A percentile compares a stretch with the other conserved stretches of the same genome.
These are phyloP conservation scores for Acrossocheilus fasciatus DNA, from an alignment of 2,797 vertebrate species.

Conservation along the genomic window DNA sequence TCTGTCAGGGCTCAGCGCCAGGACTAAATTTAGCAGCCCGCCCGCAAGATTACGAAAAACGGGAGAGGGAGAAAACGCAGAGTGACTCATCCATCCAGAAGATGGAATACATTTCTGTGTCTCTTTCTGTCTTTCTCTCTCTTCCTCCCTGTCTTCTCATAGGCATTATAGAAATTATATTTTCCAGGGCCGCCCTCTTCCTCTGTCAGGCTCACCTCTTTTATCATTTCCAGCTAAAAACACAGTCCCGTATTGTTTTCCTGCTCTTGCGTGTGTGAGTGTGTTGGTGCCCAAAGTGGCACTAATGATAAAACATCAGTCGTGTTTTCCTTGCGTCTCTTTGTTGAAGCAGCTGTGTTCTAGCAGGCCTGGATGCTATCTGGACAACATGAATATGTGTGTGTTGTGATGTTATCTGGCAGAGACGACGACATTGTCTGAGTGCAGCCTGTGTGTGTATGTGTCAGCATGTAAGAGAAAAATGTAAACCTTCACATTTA, in stretches of 20 bases:
- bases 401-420: conserved; percentile 78
- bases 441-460: conserved; percentile 41
- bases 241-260: conserved; percentile 79
- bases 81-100: conserved; percentile 59
- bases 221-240: conserved; percentile 72
- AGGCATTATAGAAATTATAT: conserved; percentile 30
- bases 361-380: conserved; percentile 79
- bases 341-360: conserved; percentile 85
- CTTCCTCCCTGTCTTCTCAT: conserved; percentile 23
- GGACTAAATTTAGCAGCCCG: conserved; percentile 80
- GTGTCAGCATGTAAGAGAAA: conserved; percentile 42
- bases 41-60: conserved; percentile 72
- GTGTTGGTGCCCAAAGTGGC: conserved; percentile 71
- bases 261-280: conserved; percentile 65
- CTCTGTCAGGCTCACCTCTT: conserved; percentile 48
- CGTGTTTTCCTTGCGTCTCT: conserved; percentile 74
- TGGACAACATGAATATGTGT: conserved; percentile 68
- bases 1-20: conserved; percentile 75
- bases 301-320: conserved; percentile 72
- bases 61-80: conserved; percentile 41
- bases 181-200: conserved; percentile 51
- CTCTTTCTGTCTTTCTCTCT: conserved; percentile 40
- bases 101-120: conserved; percentile 33
- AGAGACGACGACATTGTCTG: conserved; percentile 54
- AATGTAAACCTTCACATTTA: conserved; percentile 12